A percentile compares a stretch with the other conserved stretches of the same genome.
Conservation (phyloP, 2,113 vertebrate genomes). For the Scophthalmus maximus region DNA sequence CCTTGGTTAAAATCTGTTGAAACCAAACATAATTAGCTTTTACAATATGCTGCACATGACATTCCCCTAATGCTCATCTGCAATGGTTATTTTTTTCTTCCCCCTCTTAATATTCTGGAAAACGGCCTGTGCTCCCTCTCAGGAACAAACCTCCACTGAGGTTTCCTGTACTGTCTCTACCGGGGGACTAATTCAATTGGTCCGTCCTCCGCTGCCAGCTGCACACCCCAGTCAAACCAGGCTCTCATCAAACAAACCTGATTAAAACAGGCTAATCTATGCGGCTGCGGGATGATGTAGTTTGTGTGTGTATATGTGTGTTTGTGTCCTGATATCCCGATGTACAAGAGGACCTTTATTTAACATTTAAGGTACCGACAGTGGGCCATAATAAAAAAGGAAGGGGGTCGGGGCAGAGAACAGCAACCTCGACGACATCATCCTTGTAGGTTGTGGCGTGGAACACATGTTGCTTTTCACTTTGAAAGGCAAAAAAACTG, state of each 20-base stretch:
- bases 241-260: conserved; percentile 78
- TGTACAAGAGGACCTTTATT: conserved; percentile 55
- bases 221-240: conserved; percentile 65
- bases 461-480: too few relatives aligned
- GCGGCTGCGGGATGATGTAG: conserved; percentile 64
- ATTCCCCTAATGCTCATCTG: conserved; percentile 4
- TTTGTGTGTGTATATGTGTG: conserved; percentile 18
- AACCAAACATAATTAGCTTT: too few relatives aligned
- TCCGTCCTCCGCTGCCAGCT: conserved; percentile 69
- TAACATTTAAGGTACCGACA: conserved; percentile 53
- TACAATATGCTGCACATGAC: not conserved
- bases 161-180: conserved; percentile 56
- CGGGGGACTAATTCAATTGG: conserved; percentile 72
- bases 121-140: conserved; percentile 12
- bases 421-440: too few relatives aligned
- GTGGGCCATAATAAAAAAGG: conserved; percentile 9
- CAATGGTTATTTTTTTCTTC: not conserved
- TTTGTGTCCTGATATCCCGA: conserved; percentile 47
- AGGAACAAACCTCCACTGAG: conserved; percentile 42
- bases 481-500: too few relatives aligned
- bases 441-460: too few relatives aligned
- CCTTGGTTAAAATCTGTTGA: too few relatives aligned
- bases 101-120: conserved; percentile 11
- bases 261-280: conserved; percentile 76
- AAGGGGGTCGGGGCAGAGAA: not conserved